These are phyloP conservation scores for Hypolimnas misippus DNA, from an alignment of 2,888 invertebrate species.

Conservation along the genomic window DNA sequence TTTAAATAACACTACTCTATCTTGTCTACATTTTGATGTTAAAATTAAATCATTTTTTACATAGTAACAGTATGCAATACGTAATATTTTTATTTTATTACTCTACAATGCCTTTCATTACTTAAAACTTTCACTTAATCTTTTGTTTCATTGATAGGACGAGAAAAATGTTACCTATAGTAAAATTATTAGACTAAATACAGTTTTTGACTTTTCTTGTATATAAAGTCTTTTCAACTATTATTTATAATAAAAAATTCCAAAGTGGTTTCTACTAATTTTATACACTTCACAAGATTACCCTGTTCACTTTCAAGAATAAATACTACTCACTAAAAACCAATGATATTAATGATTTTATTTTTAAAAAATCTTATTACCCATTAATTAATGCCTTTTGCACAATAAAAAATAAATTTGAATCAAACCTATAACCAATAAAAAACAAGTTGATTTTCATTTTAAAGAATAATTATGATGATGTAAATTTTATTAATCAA, in stretches of 20 bases:
- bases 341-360: background rate
- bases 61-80: background rate
- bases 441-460: no score
- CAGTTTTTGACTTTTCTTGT: background rate
- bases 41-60: background rate
- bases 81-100: background rate
- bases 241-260: background rate
- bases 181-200: background rate
- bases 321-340: background rate
- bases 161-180: conserved; percentile 3
- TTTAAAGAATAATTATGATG: no score
- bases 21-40: background rate
- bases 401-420: no score
- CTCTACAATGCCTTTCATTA: background rate
- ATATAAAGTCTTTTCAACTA: background rate
- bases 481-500: no score
- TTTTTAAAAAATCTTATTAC: no score
- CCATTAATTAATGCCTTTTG: no score
- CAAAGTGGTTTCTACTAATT: background rate
- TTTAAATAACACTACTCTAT: conserved; percentile 6
- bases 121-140: background rate
- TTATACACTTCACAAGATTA: background rate
- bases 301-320: conserved; percentile 9
- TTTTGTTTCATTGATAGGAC: background rate
- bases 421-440: no score